These are phyloP conservation scores for Mylabris sibirica DNA, from an alignment of 2,888 invertebrate genomes.

Conservation along the genomic window DNA sequence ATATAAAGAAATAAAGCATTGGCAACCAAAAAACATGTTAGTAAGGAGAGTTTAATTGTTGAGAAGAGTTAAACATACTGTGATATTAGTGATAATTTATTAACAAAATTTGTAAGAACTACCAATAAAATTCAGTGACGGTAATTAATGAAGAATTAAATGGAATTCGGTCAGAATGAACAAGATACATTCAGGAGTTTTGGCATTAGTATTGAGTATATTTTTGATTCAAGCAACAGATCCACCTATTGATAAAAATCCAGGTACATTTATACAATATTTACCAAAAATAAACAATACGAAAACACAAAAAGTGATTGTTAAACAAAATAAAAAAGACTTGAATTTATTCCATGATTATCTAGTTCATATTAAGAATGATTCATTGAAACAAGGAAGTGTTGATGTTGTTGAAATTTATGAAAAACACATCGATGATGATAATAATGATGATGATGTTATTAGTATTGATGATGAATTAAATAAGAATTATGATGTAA, in stretches of 20 bases:
- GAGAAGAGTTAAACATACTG: slow-evolving; percentile 17
- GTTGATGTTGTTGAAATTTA: background rate
- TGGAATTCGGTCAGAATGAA: slow-evolving; percentile 56
- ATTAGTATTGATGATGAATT: slow-evolving; percentile 14
- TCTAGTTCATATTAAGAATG: slow-evolving; percentile 44
- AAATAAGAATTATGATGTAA: slow-evolving; percentile 41
- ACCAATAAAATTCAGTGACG: background rate
- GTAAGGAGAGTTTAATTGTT: background rate
- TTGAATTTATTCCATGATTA: slow-evolving; percentile 49
- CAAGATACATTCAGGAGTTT: slow-evolving; percentile 58
- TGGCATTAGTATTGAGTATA: slow-evolving; percentile 58
- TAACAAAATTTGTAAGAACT: background rate
- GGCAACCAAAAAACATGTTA: slow-evolving; percentile 18
- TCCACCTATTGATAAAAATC: slow-evolving; percentile 53
- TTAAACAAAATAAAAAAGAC: slow-evolving; percentile 40
- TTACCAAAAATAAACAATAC: slow-evolving; percentile 19
- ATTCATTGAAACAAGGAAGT: slow-evolving; percentile 33
- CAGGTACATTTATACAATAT: slow-evolving; percentile 43
- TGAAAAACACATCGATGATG: background rate
- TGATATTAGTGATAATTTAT: slow-evolving; percentile 31
- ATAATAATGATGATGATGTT: too few relatives aligned
- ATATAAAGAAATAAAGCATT: background rate
- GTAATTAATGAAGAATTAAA: slow-evolving; percentile 35
- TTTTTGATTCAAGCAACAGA: slow-evolving; percentile 60
- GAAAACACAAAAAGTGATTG: slow-evolving; percentile 22